These are phyloP conservation scores for Carabus problematicus DNA, from an alignment of 2,888 invertebrate genomes.

Conservation along the genomic window DNA sequence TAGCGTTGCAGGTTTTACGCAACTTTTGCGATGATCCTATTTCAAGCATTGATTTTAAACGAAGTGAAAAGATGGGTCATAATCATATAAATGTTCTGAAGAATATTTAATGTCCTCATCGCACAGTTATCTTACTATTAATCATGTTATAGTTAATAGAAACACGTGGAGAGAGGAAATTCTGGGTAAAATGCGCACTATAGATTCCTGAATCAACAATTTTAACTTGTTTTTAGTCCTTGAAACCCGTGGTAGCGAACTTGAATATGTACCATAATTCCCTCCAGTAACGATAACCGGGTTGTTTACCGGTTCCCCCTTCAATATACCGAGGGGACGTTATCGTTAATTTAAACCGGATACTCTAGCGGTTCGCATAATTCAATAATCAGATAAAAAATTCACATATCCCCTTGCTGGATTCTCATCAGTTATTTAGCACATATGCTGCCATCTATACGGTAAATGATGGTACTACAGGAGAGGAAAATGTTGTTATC, in stretches of 20 bases:
- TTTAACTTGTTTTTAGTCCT: constrained; percentile 24
- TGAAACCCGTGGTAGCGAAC: not conserved
- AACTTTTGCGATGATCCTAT: not conserved
- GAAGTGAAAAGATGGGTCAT: not conserved
- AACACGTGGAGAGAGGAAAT: not conserved
- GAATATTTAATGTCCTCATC: not conserved
- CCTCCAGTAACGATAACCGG: too few relatives aligned
- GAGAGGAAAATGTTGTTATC: not conserved
- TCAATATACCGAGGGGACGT: constrained; percentile 1
- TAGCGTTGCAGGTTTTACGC: constrained; percentile 9
- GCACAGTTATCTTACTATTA: not conserved
- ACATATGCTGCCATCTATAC: constrained; percentile 7
- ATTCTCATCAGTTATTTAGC: not conserved
- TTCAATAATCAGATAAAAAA: not conserved
- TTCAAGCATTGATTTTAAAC: constrained; percentile 29
- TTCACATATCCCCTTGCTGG: not conserved
- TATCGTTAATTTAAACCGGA: constrained; percentile 2
- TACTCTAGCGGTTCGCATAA: constrained; percentile 1
- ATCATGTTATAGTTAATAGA: not conserved
- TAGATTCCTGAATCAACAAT: constrained; percentile 12
- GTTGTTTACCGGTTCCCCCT: not conserved
- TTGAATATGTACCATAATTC: too few relatives aligned
- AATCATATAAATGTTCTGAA: constrained; percentile 2
- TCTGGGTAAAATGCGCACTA: constrained; percentile 27
- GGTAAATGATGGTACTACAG: not conserved